phyloP scores from a whole-genome alignment of 1,140 invertebrate species.

The Hypsibius dujardini region DNA sequence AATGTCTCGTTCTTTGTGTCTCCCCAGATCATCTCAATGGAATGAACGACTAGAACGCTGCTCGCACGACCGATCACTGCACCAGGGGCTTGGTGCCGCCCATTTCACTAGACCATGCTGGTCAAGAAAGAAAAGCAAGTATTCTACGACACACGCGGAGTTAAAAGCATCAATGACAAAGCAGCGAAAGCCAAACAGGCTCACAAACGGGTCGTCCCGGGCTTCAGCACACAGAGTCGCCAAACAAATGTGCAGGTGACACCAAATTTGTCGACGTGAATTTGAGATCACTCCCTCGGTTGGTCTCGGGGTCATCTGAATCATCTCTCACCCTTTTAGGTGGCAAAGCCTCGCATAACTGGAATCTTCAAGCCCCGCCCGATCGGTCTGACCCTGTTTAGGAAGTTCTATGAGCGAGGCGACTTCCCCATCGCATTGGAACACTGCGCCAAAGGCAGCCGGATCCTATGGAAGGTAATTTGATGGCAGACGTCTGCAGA shows the following conservation, averaged over 20 bases:
- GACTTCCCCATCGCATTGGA: conserved; percentile 68
- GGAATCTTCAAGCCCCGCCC: conserved; percentile 22
- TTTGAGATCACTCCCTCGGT: too few species aligned
- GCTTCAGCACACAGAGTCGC: conserved; percentile 11
- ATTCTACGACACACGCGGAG: conserved; percentile 14
- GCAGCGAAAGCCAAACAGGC: conserved; percentile 15
- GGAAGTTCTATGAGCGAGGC: conserved; percentile 62
- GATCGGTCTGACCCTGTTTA: conserved; percentile 46
- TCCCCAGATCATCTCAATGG: too few species aligned
- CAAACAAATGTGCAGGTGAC: conserved; percentile 8
- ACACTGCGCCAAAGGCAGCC: conserved; percentile 52
- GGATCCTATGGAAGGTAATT: conserved; percentile 63
- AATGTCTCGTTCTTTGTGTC: too few species aligned
- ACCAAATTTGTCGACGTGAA: background rate
- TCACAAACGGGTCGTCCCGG: conserved; percentile 10
- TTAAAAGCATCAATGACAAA: conserved; percentile 13
- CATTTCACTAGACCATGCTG: background rate
- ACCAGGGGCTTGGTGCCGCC: too few species aligned
- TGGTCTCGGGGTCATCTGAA: background rate
- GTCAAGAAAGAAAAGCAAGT: conserved; percentile 12
- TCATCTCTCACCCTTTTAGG: background rate
- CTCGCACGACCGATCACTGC: too few species aligned
- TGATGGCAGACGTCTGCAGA: conserved; percentile 16
- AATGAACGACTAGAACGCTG: too few species aligned
- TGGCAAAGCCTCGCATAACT: background rate